Evolutionary conservation across 2,797 vertebrate genomes (phyloP), one percentile per base, ranked within the genome.

Genomic region (Percopsis omiscomaycus): DNA sequence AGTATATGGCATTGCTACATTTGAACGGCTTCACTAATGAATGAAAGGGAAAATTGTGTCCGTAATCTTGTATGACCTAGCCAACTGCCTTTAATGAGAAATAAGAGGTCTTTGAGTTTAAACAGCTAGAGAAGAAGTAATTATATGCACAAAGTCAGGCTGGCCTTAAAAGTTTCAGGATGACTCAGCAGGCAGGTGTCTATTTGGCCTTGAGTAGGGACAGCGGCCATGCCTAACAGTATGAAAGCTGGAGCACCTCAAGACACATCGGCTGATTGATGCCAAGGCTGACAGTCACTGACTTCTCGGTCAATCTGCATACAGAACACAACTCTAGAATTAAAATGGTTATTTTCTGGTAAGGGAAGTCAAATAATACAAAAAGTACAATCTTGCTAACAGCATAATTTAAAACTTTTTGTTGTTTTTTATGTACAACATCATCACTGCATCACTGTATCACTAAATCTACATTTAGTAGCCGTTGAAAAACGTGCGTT

Each of bases 111-210:
- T 83, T 76, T 75, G 68, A 59, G 70, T 86, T 78, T 81, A 61
- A 83, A 79, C 61, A 69, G 79, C 59, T 61, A 78, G 27, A 80
- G 53, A 65, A 48, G 69, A 74, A 81, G 73, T 88, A 89, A 88
- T 86, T 84, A 77, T 71, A 85, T 78, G 69, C 80, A 86, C 71
- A 88, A 88, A 88, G 82, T 78, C 79, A 81, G 71, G 46, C 67
- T 53, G 59, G 68, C 74, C 77, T 82, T 69, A 70, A 68, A 86
- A 79, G 74, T 89, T 91, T 85, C 80, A 51, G 83, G 76, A 86
- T 84, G 84, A 84, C 79, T 88, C 88, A 84, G 77, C 83, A 84
- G 75, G 79, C 85, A 74, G 84, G 81, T 84, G 73, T 82, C 78
- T 66, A 83, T 81, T 73, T 81, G 72, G 77, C 51, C 77, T 81